phyloP scores from a whole-genome alignment of 2,888 invertebrate species.

The Troides aeacus region DNA sequence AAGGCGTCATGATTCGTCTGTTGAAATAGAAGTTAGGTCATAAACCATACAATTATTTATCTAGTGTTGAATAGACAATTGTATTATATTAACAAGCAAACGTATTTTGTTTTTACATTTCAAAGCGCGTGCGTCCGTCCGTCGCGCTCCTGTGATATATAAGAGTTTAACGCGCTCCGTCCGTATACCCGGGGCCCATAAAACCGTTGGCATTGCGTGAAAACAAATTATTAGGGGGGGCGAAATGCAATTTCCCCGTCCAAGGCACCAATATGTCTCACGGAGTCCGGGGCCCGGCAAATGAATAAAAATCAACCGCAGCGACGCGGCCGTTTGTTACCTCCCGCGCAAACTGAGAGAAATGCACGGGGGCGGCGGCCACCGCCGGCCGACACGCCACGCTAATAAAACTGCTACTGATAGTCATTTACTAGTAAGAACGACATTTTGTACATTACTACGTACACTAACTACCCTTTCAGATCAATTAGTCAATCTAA shows the following conservation, averaged over 20 bases:
- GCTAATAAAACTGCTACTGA: not conserved
- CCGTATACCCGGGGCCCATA: slow-evolving; percentile 25
- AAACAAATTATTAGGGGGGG: slow-evolving; percentile 50
- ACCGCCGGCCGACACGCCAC: not conserved
- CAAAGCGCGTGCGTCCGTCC: no score
- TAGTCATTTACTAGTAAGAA: not conserved
- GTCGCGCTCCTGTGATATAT: slow-evolving; percentile 5
- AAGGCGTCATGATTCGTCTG: no score
- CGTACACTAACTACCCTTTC: no score
- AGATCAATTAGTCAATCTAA: no score
- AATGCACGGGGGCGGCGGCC: slow-evolving; percentile 29
- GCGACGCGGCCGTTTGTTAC: slow-evolving; percentile 39
- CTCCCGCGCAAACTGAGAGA: slow-evolving; percentile 35
- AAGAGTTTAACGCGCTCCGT: slow-evolving; percentile 7
- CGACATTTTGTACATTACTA: no score
- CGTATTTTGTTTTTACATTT: no score
- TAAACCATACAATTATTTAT: no score
- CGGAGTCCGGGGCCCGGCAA: slow-evolving; percentile 38
- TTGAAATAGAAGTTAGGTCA: no score
- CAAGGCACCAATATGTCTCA: slow-evolving; percentile 57
- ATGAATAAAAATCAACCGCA: slow-evolving; percentile 48
- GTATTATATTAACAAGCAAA: no score
- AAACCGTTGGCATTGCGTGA: slow-evolving; percentile 43
- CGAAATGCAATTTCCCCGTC: slow-evolving; percentile 54
- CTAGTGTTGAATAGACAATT: no score